A percentile compares a stretch with the other conserved stretches of the same genome.
Evolutionary conservation across 2,888 invertebrate species (phyloP).

Genomic region (Baronia brevicornis): DNA sequence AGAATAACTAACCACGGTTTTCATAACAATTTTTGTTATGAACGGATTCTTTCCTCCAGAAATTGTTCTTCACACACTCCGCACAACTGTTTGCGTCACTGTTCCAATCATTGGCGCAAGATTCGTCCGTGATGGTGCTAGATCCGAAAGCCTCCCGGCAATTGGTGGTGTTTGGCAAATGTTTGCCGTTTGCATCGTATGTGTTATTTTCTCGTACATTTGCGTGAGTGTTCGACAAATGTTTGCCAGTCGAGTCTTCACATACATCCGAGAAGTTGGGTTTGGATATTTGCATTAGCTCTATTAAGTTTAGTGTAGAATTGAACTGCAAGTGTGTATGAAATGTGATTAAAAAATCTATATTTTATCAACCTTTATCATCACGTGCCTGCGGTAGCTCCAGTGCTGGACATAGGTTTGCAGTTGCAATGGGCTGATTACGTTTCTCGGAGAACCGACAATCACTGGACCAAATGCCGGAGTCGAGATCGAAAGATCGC

Average conservation of each 20-base stretch:
- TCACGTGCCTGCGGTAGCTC: too few species aligned
- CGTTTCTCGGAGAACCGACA: too few species aligned
- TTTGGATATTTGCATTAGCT: constrained; percentile 12
- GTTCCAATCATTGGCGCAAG: background rate
- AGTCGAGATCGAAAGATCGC: background rate
- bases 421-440: too few species aligned
- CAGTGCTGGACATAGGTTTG: too few species aligned
- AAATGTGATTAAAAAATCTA: too few species aligned
- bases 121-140: background rate
- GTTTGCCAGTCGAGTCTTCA: background rate
- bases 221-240: background rate
- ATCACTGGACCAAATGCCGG: too few species aligned
- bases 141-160: background rate
- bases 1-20: too few species aligned
- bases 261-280: constrained; percentile 1
- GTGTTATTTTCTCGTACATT: background rate
- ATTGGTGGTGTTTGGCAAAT: constrained; percentile 1
- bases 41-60: constrained; percentile 11
- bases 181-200: background rate
- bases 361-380: too few species aligned
- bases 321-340: constrained; percentile 7
- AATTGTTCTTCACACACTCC: constrained; percentile 11
- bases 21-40: too few species aligned
- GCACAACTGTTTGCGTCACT: constrained; percentile 12
- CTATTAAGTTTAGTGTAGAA: constrained; percentile 6